Evolutionary conservation across 1,140 invertebrate genomes (phyloP).

Genomic region (Protaetia brevitarsis): DNA sequence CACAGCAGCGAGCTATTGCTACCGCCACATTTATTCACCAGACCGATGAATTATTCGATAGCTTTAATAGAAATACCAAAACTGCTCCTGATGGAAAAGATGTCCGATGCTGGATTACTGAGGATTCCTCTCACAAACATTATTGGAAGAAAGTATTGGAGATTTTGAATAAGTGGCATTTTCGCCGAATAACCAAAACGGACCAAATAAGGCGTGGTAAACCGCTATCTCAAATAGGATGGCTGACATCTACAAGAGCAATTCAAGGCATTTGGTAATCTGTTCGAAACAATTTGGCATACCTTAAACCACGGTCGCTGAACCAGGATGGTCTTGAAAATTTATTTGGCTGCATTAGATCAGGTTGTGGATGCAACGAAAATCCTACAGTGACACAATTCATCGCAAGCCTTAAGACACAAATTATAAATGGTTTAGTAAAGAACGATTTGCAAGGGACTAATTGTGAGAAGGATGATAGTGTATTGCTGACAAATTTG

Average conservation of each 20-base stretch:
- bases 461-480: conserved; percentile 29
- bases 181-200: background rate
- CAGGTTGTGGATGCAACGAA: conserved; percentile 26
- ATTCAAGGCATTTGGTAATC: conserved; percentile 27
- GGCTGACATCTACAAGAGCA: conserved; percentile 23
- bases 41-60: conserved; percentile 32
- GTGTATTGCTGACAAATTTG: conserved; percentile 25
- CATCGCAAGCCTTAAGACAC: conserved; percentile 28
- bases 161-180: conserved; percentile 28
- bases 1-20: conserved; percentile 25
- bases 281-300: background rate
- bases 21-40: conserved; percentile 31
- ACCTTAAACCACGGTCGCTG: conserved; percentile 21
- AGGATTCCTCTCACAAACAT: conserved; percentile 22
- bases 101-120: conserved; percentile 23
- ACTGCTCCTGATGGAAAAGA: conserved; percentile 28
- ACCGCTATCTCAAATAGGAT: conserved; percentile 22
- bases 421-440: conserved; percentile 30
- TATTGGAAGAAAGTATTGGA: conserved; percentile 28
- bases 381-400: conserved; percentile 32
- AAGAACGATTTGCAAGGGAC: background rate
- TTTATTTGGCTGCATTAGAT: conserved; percentile 28
- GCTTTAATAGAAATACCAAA: conserved; percentile 27
- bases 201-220: background rate
- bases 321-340: conserved; percentile 29